These are phyloP conservation scores for Zaprionus gabonicus DNA, from an alignment of 1,140 invertebrate species.

Conservation along the genomic window DNA sequence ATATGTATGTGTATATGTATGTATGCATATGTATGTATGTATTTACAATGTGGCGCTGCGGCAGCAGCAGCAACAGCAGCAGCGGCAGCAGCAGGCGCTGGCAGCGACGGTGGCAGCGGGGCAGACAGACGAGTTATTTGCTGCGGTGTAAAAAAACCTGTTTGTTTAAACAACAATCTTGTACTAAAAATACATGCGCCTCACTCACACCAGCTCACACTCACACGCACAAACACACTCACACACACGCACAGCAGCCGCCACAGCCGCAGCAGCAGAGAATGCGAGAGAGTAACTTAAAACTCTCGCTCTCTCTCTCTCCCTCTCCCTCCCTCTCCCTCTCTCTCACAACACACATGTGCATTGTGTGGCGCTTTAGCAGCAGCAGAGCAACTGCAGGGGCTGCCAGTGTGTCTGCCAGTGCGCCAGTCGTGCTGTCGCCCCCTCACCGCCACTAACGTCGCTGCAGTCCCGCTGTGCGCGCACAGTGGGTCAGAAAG, in stretches of 20 bases:
- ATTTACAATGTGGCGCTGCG: conserved; percentile 58
- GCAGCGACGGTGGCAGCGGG: conserved; percentile 8
- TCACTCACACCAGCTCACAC: conserved; percentile 46
- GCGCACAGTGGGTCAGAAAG: conserved; percentile 15
- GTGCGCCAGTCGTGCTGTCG: conserved; percentile 61
- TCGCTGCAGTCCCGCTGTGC: conserved; percentile 27
- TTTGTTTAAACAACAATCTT: conserved; percentile 82
- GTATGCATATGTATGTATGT: not conserved
- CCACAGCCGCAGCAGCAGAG: conserved; percentile 29
- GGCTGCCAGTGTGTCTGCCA: conserved; percentile 79
- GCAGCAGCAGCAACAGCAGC: conserved; percentile 17
- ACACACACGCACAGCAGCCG: conserved; percentile 23
- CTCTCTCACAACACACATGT: conserved; percentile 17
- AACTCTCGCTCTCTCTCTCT: conserved; percentile 12
- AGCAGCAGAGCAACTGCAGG: conserved; percentile 54
- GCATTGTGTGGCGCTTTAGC: conserved; percentile 74
- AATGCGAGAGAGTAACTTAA: conserved; percentile 57
- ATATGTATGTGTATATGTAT: not conserved
- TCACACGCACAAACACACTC: conserved; percentile 18
- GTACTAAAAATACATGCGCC: conserved; percentile 78
- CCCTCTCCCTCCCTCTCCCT: not conserved
- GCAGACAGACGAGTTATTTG: conserved; percentile 77
- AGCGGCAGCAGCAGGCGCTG: not conserved
- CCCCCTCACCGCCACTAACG: not conserved
- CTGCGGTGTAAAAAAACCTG: conserved; percentile 81